phyloP scores from a whole-genome alignment of 2,888 invertebrate genomes.

The Odontocerum albicorne region DNA sequence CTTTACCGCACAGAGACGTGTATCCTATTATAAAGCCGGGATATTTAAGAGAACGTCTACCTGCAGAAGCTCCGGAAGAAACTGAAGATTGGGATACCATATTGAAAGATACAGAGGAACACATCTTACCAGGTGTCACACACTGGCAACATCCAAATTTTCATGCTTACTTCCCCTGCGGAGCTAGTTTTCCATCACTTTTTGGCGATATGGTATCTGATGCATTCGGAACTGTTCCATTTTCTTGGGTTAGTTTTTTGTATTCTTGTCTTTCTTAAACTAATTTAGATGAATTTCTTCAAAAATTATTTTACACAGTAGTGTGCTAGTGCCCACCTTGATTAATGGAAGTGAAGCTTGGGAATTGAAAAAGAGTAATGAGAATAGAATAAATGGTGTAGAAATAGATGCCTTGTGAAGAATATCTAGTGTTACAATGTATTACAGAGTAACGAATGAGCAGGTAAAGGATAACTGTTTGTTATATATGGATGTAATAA shows the following conservation, averaged over 20 bases:
- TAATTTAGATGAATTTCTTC: too few relatives aligned
- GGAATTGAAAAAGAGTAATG: too few relatives aligned
- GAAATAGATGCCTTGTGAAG: too few relatives aligned
- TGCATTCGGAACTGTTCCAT: constrained; percentile 87
- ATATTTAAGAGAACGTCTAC: constrained; percentile 69
- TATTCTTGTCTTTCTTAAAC: too few relatives aligned
- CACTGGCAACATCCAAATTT: constrained; percentile 95
- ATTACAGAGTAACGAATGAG: too few relatives aligned
- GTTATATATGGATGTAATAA: too few relatives aligned
- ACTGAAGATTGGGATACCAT: constrained; percentile 76
- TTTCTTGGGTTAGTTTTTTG: constrained; percentile 87
- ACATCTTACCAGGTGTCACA: constrained; percentile 81
- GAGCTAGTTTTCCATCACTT: constrained; percentile 89
- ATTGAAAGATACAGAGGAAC: constrained; percentile 74
- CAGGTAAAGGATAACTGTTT: too few relatives aligned
- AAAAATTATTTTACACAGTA: too few relatives aligned
- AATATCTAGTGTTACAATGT: too few relatives aligned
- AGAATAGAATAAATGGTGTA: too few relatives aligned
- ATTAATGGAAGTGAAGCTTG: too few relatives aligned
- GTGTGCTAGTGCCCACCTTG: too few relatives aligned
- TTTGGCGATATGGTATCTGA: constrained; percentile 88
- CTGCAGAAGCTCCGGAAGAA: constrained; percentile 68
- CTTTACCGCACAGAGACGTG: constrained; percentile 67
- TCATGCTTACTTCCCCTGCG: constrained; percentile 92
- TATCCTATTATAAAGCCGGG: constrained; percentile 80